Evolutionary conservation across 2,113 vertebrate genomes (phyloP), one percentile per base, ranked within the genome.

Genomic region (Oryzias woworae): DNA sequence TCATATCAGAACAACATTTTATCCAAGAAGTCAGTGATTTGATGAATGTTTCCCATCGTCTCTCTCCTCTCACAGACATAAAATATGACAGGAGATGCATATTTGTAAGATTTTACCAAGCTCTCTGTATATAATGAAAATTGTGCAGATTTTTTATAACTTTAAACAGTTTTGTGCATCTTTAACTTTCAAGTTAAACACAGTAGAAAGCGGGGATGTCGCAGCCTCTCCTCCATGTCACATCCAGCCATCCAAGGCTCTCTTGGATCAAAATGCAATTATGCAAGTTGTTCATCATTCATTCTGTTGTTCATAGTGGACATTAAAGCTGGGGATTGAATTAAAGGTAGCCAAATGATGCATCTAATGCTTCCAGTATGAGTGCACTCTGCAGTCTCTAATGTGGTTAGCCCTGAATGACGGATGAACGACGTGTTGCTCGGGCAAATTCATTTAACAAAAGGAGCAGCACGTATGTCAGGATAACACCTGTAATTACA

Each of bases 401-500:
- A 85, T 77, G 70, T 66, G 62, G 81, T 89, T 88, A 75, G 67
- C 61, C 52, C 52, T 0, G 50, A 61, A 84, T 84, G 85, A 87
- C 78, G 83, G 84, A 86, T 87, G 84, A 85, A 75, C 66, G 63
- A 85, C 78, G 72, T 72, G 62, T 61, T 55, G 48, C 72, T 65
- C 69, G 15, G 58, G 45, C 3, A 79, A 82, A 90, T 89, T 54
- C 54, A 87, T 89, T 83, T 68, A 56, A 77, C 69, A 31, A 72
- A 76, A 76, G 71, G 51, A 73, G 78, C 68, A 46, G 62, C 66
- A 73, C 56, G 1, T 67, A 79, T 85, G 77, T 83, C 71, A 64
- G 57, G 68, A 67, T 61, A 78, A 83, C 82, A 78, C 72, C 78
- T 86, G 59, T 69, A 88, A 88, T 90, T 84, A 73, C 70, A 85